These are phyloP conservation scores for Petrocephalus microphthalmus DNA, from an alignment of 2,113 vertebrate species.

Conservation along the genomic window DNA sequence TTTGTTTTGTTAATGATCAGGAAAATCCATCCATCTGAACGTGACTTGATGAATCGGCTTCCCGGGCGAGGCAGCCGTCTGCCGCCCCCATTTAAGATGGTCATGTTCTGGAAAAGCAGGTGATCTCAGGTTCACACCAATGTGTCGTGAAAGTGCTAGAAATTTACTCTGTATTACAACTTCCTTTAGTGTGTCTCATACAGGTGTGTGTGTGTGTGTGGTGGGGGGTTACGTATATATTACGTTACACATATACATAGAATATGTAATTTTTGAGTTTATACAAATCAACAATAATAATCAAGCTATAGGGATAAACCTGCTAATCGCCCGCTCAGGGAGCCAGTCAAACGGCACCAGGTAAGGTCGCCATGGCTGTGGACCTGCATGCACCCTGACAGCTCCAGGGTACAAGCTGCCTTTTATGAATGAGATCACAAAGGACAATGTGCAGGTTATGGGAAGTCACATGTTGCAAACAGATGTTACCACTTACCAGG, in stretches of 20 bases:
- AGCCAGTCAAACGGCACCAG: neutral
- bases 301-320: neutral
- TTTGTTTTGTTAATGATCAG: neutral
- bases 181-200: neutral
- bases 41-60: neutral
- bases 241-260: no score
- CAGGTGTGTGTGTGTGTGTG: neutral
- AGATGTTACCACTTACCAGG: neutral
- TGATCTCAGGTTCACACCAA: neutral
- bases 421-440: neutral
- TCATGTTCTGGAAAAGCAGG: neutral
- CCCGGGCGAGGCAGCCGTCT: neutral
- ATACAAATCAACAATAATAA: neutral
- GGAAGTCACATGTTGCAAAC: neutral
- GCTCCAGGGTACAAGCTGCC: no score
- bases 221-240: neutral
- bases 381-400: no score
- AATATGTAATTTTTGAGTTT: neutral
- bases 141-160: neutral
- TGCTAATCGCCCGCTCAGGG: neutral
- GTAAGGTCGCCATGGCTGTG: no score
- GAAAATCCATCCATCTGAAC: neutral
- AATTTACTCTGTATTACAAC: neutral
- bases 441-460: neutral
- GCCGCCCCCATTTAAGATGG: neutral